These are phyloP conservation scores for Ceyx melanurus DNA, from an alignment of 2,113 vertebrate species.

Conservation along the genomic window DNA sequence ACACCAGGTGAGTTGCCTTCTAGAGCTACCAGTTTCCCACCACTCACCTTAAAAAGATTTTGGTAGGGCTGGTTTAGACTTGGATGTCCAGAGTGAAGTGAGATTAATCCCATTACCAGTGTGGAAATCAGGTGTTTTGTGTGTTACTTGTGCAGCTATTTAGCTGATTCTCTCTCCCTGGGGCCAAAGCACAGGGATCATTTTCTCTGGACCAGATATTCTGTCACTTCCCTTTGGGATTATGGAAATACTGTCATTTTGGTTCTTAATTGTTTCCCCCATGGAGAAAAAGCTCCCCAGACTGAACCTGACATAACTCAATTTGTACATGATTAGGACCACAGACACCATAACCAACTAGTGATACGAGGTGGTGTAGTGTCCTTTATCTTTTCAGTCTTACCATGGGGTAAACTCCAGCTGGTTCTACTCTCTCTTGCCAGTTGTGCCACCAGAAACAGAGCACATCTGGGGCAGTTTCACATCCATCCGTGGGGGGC, in stretches of 20 bases:
- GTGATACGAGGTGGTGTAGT: fast-evolving
- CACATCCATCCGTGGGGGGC: background rate
- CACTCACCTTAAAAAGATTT: background rate
- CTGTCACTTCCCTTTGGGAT: fast-evolving
- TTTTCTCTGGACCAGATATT: background rate
- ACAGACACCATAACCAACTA: background rate
- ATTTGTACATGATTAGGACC: background rate
- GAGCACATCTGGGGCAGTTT: background rate
- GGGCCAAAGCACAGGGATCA: too few relatives aligned
- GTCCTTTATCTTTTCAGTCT: background rate
- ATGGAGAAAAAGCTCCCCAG: background rate
- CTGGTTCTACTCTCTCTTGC: background rate
- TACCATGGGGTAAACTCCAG: background rate
- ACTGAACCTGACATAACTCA: background rate
- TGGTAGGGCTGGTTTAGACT: background rate
- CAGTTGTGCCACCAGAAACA: background rate
- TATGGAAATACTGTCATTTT: background rate
- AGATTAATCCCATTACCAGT: background rate
- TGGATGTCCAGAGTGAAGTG: background rate
- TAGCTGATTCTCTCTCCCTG: background rate
- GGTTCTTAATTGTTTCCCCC: background rate
- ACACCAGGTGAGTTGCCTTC: background rate
- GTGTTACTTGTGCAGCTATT: background rate
- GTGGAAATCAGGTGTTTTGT: background rate
- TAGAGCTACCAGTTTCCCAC: background rate